phyloP scores from a whole-genome alignment of 2,888 invertebrate genomes.

The Congeria kusceri region DNA sequence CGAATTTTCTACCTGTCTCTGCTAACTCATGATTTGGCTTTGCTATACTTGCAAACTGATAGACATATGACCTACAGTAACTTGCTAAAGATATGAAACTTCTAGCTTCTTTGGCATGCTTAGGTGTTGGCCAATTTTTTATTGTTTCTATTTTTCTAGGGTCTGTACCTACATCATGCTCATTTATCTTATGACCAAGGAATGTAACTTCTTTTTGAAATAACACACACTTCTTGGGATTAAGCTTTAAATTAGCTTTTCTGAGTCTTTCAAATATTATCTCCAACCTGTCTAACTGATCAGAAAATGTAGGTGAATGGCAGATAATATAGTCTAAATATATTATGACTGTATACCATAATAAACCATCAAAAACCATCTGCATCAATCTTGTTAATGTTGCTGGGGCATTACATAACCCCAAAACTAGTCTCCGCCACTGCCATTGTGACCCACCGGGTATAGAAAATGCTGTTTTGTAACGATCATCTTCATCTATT shows the following conservation, averaged over 20 bases:
- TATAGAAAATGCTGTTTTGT: constrained; percentile 50
- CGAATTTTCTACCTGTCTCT: constrained; percentile 17
- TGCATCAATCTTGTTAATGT: constrained; percentile 52
- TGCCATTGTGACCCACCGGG: constrained; percentile 49
- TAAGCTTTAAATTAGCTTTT: constrained; percentile 39
- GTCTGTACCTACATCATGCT: constrained; percentile 35
- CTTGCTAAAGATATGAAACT: constrained; percentile 43
- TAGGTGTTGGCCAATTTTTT: constrained; percentile 43
- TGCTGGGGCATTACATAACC: too few relatives aligned
- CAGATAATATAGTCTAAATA: constrained; percentile 55
- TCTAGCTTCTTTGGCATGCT: constrained; percentile 35
- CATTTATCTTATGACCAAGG: constrained; percentile 31
- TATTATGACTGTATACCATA: constrained; percentile 34
- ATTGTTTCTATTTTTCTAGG: constrained; percentile 23
- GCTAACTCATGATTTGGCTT: constrained; percentile 35
- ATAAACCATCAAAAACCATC: constrained; percentile 46
- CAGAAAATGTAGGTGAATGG: constrained; percentile 30
- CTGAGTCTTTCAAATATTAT: constrained; percentile 43
- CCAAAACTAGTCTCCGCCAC: constrained; percentile 54
- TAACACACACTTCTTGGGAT: constrained; percentile 39
- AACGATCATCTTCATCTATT: constrained; percentile 38
- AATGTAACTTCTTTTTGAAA: constrained; percentile 43
- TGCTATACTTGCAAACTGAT: constrained; percentile 28
- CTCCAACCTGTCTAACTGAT: constrained; percentile 34
- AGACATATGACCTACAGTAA: constrained; percentile 52